Evolutionary conservation across 2,888 invertebrate genomes (phyloP).

Genomic region (Lasioglossum calceatum): DNA sequence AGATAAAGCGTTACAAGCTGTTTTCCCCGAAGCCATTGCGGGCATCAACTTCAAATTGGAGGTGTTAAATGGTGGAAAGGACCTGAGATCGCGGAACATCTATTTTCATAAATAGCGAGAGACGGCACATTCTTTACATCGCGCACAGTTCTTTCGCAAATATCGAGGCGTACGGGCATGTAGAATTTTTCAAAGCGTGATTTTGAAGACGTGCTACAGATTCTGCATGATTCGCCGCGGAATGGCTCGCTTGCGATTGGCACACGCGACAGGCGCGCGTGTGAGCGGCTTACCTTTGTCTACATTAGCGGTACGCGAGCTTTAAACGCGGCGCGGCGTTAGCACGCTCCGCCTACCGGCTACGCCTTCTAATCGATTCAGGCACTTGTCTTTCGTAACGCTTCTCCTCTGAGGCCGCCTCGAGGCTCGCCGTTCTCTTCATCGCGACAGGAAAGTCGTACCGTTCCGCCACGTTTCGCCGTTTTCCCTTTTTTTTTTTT

Average conservation of each 20-base stretch:
- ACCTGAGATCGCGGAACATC: neutral
- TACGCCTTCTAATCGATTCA: slow-evolving; percentile 81
- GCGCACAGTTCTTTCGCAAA: neutral
- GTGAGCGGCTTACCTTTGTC: slow-evolving; percentile 32
- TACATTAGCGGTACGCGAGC: slow-evolving; percentile 68
- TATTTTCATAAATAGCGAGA: neutral
- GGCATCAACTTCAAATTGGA: neutral
- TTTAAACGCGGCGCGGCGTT: slow-evolving; percentile 66
- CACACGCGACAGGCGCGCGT: slow-evolving; percentile 39
- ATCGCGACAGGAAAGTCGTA: slow-evolving; percentile 29
- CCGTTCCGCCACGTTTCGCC: slow-evolving; percentile 39
- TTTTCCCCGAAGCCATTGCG: neutral
- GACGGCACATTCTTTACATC: too few relatives aligned
- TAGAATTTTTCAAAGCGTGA: neutral
- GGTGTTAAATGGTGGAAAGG: neutral
- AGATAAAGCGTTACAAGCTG: neutral
- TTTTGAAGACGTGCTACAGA: too few relatives aligned
- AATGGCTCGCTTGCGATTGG: slow-evolving; percentile 1
- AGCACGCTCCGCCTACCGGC: slow-evolving; percentile 79
- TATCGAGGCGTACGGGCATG: neutral
- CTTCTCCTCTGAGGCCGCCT: slow-evolving; percentile 43
- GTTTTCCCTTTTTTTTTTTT: neutral
- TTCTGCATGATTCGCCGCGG: neutral
- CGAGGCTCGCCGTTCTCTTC: neutral
- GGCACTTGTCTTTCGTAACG: slow-evolving; percentile 71